Evolutionary conservation across 2,888 invertebrate species (phyloP).

Genomic region (Eurois occulta): DNA sequence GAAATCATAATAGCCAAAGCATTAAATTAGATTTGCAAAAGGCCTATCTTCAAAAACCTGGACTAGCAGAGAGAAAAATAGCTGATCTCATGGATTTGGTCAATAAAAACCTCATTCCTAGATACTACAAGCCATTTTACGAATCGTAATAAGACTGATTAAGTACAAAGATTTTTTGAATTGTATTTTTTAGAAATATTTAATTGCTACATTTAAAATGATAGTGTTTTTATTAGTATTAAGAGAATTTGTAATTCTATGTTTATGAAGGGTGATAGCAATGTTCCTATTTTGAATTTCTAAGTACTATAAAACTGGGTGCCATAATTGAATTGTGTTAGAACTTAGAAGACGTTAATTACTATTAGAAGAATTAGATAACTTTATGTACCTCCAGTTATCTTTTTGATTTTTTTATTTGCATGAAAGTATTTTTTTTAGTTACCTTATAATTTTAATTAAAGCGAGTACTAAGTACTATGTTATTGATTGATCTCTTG

Average conservation of each 20-base stretch:
- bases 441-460: slow-evolving; percentile 44
- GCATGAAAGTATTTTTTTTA: slow-evolving; percentile 35
- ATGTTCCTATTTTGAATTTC: slow-evolving; percentile 42
- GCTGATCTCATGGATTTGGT: slow-evolving; percentile 27
- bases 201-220: slow-evolving; percentile 15
- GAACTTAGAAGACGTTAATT: slow-evolving; percentile 35
- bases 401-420: too few species aligned
- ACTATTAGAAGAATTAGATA: slow-evolving; percentile 41
- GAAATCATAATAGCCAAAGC: slow-evolving; percentile 19
- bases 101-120: slow-evolving; percentile 31
- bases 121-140: slow-evolving; percentile 27
- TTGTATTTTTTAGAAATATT: slow-evolving; percentile 25
- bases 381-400: slow-evolving; percentile 23
- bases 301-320: slow-evolving; percentile 20
- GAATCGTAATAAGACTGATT: slow-evolving; percentile 25
- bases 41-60: slow-evolving; percentile 25
- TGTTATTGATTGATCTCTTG: slow-evolving; percentile 47
- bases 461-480: slow-evolving; percentile 38
- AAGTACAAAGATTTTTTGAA: slow-evolving; percentile 19
- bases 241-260: slow-evolving; percentile 40
- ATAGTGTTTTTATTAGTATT: slow-evolving; percentile 26
- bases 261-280: slow-evolving; percentile 30
- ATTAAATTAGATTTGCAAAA: slow-evolving; percentile 28
- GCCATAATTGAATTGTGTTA: slow-evolving; percentile 27
- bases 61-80: slow-evolving; percentile 21